A percentile compares a stretch with the other conserved stretches of the same genome.
phyloP scores from a whole-genome alignment of 2,888 invertebrate species.

The Neocrepidodera transversa region DNA sequence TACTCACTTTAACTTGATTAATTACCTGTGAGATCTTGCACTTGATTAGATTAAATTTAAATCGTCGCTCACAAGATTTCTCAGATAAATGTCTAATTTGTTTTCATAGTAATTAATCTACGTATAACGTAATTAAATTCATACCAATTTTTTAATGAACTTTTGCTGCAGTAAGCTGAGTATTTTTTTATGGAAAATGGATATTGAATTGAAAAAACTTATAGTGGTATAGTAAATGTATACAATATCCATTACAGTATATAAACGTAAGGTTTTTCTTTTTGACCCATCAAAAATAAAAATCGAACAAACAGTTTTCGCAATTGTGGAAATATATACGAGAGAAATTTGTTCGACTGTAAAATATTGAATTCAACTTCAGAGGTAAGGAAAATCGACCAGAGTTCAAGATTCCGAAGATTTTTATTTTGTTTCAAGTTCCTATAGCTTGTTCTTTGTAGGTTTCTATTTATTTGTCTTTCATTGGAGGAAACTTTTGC shows the following conservation, averaged over 20 bases:
- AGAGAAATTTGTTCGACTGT: background rate
- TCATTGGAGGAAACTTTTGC: too few relatives aligned
- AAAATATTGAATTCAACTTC: conserved; percentile 22
- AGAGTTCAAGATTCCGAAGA: conserved; percentile 8
- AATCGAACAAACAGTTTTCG: background rate
- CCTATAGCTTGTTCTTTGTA: too few relatives aligned
- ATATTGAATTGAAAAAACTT: too few relatives aligned
- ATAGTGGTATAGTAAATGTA: too few relatives aligned
- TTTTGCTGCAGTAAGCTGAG: too few relatives aligned
- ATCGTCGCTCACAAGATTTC: conserved; percentile 7
- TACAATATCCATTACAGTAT: too few relatives aligned
- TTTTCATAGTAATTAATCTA: conserved; percentile 2
- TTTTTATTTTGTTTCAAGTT: background rate
- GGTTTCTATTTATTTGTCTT: too few relatives aligned
- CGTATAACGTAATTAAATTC: background rate
- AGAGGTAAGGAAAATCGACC: conserved; percentile 19
- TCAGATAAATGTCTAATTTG: background rate
- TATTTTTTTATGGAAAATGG: too few relatives aligned
- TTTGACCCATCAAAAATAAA: too few relatives aligned
- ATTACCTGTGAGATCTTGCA: conserved; percentile 17
- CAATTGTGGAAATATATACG: conserved; percentile 1
- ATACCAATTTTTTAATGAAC: too few relatives aligned
- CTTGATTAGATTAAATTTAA: conserved; percentile 16
- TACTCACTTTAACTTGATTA: conserved; percentile 6
- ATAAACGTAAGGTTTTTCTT: too few relatives aligned